Base-by-base conservation (phyloP, 1,140 invertebrate genomes). In the Ceratina japonica region DNA sequence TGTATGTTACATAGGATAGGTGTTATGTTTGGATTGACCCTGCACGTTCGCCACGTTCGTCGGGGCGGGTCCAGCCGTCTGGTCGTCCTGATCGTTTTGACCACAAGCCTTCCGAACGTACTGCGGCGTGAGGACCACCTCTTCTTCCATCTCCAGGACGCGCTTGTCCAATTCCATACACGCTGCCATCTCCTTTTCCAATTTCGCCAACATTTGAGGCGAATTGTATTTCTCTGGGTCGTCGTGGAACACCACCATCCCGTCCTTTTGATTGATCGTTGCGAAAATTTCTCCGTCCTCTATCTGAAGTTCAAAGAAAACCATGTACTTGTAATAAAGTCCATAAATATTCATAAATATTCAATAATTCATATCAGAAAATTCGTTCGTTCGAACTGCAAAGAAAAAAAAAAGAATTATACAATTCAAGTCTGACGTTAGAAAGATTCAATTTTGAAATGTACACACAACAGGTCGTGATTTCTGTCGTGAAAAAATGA, bases 271-370 rank as follows among this genome's bases (percentile, higher is more conserved):
- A 93, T 99, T 99, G 70, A 99, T 99, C 80, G 97, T 97, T 0
- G 98, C 98, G 94, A 96, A 99, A 83, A 99, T 99, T 93, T 99
- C 97, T 69, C 97, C 97, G 92, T 98, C 97, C 93, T 99, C 97
- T 87, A 99, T 99, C 98, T 99, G 27, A 31, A 31, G 4, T 31
- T 31, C 4, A 31, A 31, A 31, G 4, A 87, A 65, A 91, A 91
- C 75, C 68, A 85, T 68, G 44, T 16, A 49, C 20, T 44, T 49
- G 49, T 16, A 71, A 56, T 22, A 56, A 2, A 0, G 15, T 15
- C 27, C 54, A n/a, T 18, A 12, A 66, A 24, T 37, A 69, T 56
- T 22, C n/a, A 2, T 52, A 31, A n/a, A 15, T 1, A 56, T 24
- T 51, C 27, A 1, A 20, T 16, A n/a, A 10, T 62, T 69, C 15